Percentiles rank a stretch among this genome's conserved stretches.
These are phyloP conservation scores for Paratilapia polleni DNA, from an alignment of 2,113 vertebrate species.

Conservation along the genomic window DNA sequence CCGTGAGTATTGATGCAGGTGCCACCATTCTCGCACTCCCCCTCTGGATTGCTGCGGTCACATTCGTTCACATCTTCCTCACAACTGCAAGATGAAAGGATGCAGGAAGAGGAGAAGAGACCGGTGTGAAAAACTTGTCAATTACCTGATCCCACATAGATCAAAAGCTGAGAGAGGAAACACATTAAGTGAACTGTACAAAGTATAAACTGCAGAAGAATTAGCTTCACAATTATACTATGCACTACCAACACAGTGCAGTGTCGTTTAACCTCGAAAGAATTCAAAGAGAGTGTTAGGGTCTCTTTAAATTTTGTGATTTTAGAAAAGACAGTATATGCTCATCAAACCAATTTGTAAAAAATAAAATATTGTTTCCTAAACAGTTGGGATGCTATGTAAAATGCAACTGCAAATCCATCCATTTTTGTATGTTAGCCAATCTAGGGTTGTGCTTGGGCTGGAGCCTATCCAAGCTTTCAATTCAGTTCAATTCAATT, in stretches of 20 bases:
- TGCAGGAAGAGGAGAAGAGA: not conserved
- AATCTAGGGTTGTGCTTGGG: too few species aligned
- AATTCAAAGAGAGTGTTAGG: not conserved
- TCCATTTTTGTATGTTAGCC: too few species aligned
- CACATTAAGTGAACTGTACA: too few species aligned
- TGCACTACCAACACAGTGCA: not conserved
- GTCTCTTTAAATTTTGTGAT: too few species aligned
- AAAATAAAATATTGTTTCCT: too few species aligned
- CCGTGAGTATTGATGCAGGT: slow-evolving; percentile 92
- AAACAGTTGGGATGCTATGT: too few species aligned
- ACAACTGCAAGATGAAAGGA: slow-evolving; percentile 81
- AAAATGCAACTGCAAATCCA: too few species aligned
- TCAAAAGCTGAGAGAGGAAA: too few species aligned
- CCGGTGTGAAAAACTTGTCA: not conserved
- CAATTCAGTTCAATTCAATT: too few species aligned
- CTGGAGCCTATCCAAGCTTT: too few species aligned
- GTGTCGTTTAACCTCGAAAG: not conserved
- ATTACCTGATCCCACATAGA: not conserved
- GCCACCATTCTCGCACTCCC: slow-evolving; percentile 94
- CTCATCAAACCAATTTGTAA: too few species aligned
- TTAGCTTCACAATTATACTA: not conserved
- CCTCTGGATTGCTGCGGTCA: slow-evolving; percentile 80
- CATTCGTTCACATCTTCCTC: slow-evolving; percentile 95
- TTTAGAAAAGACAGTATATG: too few species aligned
- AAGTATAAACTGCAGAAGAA: not conserved